A percentile compares a stretch with the other conserved stretches of the same genome.
These are phyloP conservation scores for Drosophila sproati DNA, from an alignment of 1,140 invertebrate genomes.

Conservation along the genomic window DNA sequence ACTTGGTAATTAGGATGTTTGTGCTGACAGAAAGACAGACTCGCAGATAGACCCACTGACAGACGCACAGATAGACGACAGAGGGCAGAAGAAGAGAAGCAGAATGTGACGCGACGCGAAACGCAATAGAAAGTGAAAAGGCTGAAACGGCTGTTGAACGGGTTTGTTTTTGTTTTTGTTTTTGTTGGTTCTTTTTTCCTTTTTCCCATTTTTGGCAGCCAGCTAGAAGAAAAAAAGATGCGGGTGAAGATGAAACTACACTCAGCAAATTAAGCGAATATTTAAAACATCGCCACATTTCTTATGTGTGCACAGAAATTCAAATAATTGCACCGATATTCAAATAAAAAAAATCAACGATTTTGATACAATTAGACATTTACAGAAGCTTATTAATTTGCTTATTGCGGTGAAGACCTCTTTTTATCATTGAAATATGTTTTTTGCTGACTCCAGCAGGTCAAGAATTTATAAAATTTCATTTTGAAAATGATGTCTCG, in stretches of 20 bases:
- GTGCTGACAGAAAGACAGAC: conserved; percentile 58
- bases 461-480: too few species aligned
- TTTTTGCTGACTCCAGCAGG: too few species aligned
- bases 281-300: too few species aligned
- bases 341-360: too few species aligned
- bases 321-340: too few species aligned
- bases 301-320: neutral
- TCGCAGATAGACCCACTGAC: neutral
- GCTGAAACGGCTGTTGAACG: conserved; percentile 31
- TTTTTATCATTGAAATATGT: too few species aligned
- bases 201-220: neutral
- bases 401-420: too few species aligned
- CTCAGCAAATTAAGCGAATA: neutral
- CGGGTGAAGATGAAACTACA: neutral
- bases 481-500: too few species aligned
- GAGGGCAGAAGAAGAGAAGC: neutral
- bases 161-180: conserved; percentile 5
- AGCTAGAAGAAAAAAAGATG: neutral
- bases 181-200: neutral
- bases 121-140: conserved; percentile 45
- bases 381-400: too few species aligned
- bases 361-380: too few species aligned
- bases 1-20: conserved; percentile 83
- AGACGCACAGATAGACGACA: conserved; percentile 26
- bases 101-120: conserved; percentile 3